These are phyloP conservation scores for Fabriciana adippe DNA, from an alignment of 2,888 invertebrate genomes.

Conservation along the genomic window DNA sequence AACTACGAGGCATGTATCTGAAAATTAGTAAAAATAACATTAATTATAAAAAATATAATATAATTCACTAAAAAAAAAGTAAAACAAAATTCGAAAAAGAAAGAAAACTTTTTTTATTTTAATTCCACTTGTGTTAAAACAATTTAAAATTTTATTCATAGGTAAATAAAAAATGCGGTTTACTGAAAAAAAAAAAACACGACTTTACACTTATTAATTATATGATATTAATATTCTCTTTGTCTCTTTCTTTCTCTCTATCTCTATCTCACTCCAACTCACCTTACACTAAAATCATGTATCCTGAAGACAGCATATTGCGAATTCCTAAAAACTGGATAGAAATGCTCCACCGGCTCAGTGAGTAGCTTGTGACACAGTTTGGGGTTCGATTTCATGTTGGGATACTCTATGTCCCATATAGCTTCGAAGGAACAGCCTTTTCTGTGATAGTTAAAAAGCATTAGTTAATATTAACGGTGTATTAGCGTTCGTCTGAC, in stretches of 20 bases:
- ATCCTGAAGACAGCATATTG: constrained; percentile 65
- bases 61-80: too few species aligned
- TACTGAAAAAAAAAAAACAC: too few species aligned
- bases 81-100: background rate
- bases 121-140: background rate
- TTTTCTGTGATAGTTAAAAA: constrained; percentile 45
- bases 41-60: background rate
- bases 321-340: constrained; percentile 61
- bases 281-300: constrained; percentile 69
- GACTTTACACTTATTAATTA: too few species aligned
- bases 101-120: background rate
- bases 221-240: background rate
- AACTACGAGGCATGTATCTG: constrained; percentile 73
- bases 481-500: too few species aligned
- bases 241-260: too few species aligned
- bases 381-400: constrained; percentile 37
- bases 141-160: background rate
- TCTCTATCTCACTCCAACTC: constrained; percentile 30
- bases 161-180: too few species aligned
- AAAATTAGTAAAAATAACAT: constrained; percentile 2
- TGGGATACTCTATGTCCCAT: constrained; percentile 61
- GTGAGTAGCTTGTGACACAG: constrained; percentile 60
- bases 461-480: too few species aligned
- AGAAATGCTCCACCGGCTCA: constrained; percentile 59
- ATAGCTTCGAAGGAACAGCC: constrained; percentile 64